phyloP scores from a whole-genome alignment of 2,113 vertebrate genomes.

The Paramisgurnus dabryanus region DNA sequence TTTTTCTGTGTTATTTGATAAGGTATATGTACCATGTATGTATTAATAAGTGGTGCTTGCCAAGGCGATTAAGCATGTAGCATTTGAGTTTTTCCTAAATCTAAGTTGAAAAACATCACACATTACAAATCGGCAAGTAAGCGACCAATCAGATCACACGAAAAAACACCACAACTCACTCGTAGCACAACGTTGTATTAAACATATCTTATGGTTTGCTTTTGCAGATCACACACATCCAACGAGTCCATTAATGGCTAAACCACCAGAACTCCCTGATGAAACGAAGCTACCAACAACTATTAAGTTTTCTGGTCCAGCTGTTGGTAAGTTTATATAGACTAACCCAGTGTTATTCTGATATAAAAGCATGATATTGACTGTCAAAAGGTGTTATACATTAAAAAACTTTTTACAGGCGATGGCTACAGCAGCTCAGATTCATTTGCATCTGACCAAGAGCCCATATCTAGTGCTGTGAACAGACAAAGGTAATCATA shows the following conservation, averaged over 20 bases:
- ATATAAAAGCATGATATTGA: neutral
- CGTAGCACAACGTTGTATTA: too few species aligned
- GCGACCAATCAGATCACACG: neutral
- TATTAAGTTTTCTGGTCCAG: constrained; percentile 90
- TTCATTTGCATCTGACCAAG: constrained; percentile 92
- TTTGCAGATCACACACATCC: constrained; percentile 88
- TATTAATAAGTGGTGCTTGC: neutral
- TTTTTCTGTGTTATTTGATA: too few species aligned
- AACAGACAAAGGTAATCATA: constrained; percentile 87
- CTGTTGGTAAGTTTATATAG: constrained; percentile 79
- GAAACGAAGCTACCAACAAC: constrained; percentile 87
- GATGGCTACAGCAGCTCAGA: constrained; percentile 98
- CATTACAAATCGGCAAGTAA: too few species aligned
- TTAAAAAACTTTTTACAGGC: constrained; percentile 60
- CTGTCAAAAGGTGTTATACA: neutral
- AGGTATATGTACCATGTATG: too few species aligned
- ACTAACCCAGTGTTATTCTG: neutral
- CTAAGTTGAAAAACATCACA: too few species aligned
- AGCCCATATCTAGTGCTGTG: constrained; percentile 84
- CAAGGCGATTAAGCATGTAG: too few species aligned
- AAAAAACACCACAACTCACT: too few species aligned
- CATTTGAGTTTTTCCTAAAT: neutral
- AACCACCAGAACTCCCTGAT: constrained; percentile 89
- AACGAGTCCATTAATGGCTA: constrained; percentile 89
- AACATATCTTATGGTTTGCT: neutral